A percentile compares a stretch with the other conserved stretches of the same genome.
Evolutionary conservation across 2,797 vertebrate genomes (phyloP).

Genomic region (Anolis apletophallus): DNA sequence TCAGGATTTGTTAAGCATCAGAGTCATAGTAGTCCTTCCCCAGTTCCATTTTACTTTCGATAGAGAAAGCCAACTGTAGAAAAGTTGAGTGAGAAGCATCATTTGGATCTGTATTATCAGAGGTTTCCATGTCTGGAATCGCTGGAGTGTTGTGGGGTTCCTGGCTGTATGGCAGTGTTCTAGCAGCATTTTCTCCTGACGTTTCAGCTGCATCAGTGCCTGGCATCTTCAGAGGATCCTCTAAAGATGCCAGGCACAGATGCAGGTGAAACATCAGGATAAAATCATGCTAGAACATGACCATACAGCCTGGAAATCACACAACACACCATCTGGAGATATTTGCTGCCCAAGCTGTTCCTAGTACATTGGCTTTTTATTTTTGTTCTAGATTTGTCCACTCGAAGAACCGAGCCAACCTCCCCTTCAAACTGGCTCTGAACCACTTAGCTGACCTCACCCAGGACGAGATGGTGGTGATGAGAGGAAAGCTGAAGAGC

Average conservation of each 20-base stretch:
- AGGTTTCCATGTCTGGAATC: too few relatives aligned
- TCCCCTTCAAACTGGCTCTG: conserved; percentile 77
- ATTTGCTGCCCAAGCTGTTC: neutral
- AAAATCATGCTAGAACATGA: too few relatives aligned
- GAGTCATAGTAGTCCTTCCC: too few relatives aligned
- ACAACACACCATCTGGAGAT: neutral
- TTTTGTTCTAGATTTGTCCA: conserved; percentile 78
- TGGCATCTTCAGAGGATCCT: too few relatives aligned
- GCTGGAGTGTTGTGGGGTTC: too few relatives aligned
- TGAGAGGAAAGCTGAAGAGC: conserved; percentile 73
- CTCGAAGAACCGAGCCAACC: conserved; percentile 81
- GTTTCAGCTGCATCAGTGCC: too few relatives aligned
- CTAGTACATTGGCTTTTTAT: neutral
- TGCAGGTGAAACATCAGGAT: too few relatives aligned
- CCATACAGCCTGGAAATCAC: too few relatives aligned
- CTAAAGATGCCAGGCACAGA: too few relatives aligned
- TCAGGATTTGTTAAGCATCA: too few relatives aligned
- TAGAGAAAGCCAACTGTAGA: neutral
- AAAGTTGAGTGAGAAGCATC: neutral
- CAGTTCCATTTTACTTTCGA: neutral
- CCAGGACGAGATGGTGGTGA: conserved; percentile 71
- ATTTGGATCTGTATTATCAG: neutral
- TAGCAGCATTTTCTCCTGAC: too few relatives aligned
- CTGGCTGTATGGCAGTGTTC: too few relatives aligned
- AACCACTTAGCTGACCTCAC: conserved; percentile 82